Evolutionary conservation across 2,888 invertebrate species (phyloP).

Genomic region (Drosophila paramelanica): DNA sequence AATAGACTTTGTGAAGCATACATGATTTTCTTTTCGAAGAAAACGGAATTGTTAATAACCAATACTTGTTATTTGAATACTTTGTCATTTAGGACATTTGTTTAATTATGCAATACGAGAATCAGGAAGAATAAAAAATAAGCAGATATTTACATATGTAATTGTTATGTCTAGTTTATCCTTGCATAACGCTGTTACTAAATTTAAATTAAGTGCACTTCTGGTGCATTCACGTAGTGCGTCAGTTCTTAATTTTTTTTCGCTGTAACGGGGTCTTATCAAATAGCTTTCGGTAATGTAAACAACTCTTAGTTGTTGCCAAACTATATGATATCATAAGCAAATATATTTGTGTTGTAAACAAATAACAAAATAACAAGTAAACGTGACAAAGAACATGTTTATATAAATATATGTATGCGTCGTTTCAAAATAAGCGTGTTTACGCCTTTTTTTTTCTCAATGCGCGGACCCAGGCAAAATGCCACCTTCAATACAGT

Average conservation of each 20-base stretch:
- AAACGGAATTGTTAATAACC: too few species aligned
- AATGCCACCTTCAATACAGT: not conserved
- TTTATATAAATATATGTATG: constrained; percentile 16
- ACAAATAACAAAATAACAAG: constrained; percentile 18
- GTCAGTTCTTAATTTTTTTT: not conserved
- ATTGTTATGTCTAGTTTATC: too few species aligned
- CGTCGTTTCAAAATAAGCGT: not conserved
- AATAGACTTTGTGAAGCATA: not conserved
- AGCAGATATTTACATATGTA: not conserved
- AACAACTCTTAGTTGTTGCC: constrained; percentile 44
- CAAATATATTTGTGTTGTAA: constrained; percentile 36
- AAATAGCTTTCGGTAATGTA: constrained; percentile 25
- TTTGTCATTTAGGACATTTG: not conserved
- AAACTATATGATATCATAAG: not conserved
- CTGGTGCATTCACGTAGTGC: not conserved
- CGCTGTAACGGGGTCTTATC: constrained; percentile 2
- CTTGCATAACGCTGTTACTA: not conserved
- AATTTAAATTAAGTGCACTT: not conserved
- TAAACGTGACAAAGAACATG: constrained; percentile 60
- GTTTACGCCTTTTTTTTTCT: not conserved
- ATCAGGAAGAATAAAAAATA: not conserved
- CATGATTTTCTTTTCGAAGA: not conserved
- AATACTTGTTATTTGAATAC: not conserved
- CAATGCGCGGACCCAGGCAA: too few species aligned
- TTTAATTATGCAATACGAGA: not conserved